Conservation (phyloP, 2,797 vertebrate species). For the Trachops cirrhosus region DNA sequence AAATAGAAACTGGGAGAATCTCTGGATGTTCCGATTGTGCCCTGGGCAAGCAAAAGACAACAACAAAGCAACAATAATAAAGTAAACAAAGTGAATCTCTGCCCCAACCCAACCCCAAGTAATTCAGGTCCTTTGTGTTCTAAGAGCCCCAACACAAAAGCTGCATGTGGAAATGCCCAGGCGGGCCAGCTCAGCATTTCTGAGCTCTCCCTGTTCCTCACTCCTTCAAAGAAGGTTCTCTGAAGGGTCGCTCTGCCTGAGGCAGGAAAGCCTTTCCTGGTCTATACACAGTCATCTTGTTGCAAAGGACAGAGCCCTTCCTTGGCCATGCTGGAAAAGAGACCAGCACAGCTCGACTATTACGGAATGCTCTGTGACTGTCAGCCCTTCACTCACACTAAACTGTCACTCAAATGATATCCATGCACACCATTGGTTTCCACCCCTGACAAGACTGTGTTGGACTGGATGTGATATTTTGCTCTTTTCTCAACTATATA, state of each 20-base stretch:
- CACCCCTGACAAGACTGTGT: neutral
- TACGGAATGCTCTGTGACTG: neutral
- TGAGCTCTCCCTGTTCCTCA: neutral
- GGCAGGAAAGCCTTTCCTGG: neutral
- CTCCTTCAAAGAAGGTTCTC: neutral
- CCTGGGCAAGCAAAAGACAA: neutral
- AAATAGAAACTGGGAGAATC: neutral
- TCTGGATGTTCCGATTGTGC: neutral
- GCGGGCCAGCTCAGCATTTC: neutral
- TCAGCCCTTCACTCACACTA: neutral
- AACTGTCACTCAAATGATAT: neutral
- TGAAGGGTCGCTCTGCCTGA: neutral
- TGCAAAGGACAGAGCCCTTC: neutral
- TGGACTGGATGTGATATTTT: neutral
- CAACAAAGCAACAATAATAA: neutral
- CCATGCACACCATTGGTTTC: neutral
- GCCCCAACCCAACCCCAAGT: neutral
- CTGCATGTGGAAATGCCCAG: neutral
- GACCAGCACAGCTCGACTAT: neutral
- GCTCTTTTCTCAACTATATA: neutral
- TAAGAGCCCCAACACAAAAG: neutral
- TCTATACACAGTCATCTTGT: neutral
- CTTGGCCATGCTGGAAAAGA: neutral
- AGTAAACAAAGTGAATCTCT: neutral
- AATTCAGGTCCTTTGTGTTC: neutral